Percentiles rank a stretch among this genome's conserved stretches.
phyloP scores from a whole-genome alignment of 2,888 invertebrate genomes.

The Xanthia togata region DNA sequence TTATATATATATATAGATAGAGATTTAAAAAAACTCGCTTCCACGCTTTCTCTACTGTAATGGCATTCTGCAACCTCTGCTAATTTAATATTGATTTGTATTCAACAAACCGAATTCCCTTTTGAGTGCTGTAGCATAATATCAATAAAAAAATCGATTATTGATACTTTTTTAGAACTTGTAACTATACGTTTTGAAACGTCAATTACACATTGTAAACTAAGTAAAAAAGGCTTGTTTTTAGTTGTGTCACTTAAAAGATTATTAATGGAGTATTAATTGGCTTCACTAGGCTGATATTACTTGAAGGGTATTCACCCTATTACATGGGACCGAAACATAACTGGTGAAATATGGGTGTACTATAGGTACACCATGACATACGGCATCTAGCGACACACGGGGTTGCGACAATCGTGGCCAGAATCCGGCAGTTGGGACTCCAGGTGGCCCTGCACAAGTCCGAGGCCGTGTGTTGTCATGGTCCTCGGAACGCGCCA shows the following conservation, averaged over 20 bases:
- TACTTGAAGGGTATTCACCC: neutral
- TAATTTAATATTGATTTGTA: neutral
- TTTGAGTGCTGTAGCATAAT: neutral
- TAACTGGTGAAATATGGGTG: neutral
- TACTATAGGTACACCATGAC: too few species aligned
- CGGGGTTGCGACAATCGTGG: too few species aligned
- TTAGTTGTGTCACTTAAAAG: neutral
- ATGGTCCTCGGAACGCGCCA: too few species aligned
- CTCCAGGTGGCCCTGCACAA: too few species aligned
- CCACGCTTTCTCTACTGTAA: neutral
- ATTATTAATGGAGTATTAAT: neutral
- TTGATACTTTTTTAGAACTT: neutral
- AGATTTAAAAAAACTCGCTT: neutral
- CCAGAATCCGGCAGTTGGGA: too few species aligned
- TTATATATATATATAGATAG: too few species aligned
- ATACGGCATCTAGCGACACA: too few species aligned
- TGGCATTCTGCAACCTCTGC: neutral
- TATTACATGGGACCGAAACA: too few species aligned
- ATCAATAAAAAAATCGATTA: neutral
- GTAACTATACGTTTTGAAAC: neutral
- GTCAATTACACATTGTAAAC: neutral
- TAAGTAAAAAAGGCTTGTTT: neutral
- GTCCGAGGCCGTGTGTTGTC: too few species aligned
- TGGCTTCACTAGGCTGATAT: neutral
- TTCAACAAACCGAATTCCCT: neutral